Percentiles rank a stretch among this genome's conserved stretches.
phyloP scores from a whole-genome alignment of 2,888 invertebrate genomes.

The Folsomia candida region DNA sequence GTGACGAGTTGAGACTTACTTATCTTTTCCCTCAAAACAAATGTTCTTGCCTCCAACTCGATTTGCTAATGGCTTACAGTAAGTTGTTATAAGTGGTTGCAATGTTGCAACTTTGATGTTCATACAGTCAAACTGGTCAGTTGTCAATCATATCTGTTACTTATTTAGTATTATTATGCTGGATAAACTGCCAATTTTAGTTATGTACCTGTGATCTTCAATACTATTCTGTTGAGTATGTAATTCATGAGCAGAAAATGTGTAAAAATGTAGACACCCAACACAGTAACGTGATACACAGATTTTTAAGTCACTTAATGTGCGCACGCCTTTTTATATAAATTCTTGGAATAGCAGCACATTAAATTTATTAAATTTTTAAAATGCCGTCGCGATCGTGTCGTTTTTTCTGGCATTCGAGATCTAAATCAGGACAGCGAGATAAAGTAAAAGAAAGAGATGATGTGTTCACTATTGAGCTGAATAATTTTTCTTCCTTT shows the following conservation, averaged over 20 bases:
- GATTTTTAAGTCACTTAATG: constrained; percentile 11
- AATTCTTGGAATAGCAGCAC: constrained; percentile 5
- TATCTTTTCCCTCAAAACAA: background rate
- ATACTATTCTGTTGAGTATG: background rate
- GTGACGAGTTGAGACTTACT: background rate
- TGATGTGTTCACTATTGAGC: background rate
- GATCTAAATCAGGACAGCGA: background rate
- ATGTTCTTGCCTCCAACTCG: no score
- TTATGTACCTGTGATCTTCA: background rate
- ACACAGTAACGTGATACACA: no score
- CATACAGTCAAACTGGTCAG: no score
- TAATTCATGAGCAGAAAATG: background rate
- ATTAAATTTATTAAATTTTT: constrained; percentile 1
- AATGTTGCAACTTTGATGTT: no score
- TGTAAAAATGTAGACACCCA: no score
- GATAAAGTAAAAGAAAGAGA: background rate
- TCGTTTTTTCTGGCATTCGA: background rate
- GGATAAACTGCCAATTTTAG: no score
- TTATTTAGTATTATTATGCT: no score
- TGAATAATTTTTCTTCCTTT: background rate
- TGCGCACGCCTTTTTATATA: background rate
- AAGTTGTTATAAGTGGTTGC: no score
- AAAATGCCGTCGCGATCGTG: background rate
- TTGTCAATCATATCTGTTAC: no score
- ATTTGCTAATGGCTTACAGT: no score